Evolutionary conservation across 2,113 vertebrate genomes (phyloP), one percentile per base, ranked within the genome.

Genomic region (Cyanoderma ruficeps): DNA sequence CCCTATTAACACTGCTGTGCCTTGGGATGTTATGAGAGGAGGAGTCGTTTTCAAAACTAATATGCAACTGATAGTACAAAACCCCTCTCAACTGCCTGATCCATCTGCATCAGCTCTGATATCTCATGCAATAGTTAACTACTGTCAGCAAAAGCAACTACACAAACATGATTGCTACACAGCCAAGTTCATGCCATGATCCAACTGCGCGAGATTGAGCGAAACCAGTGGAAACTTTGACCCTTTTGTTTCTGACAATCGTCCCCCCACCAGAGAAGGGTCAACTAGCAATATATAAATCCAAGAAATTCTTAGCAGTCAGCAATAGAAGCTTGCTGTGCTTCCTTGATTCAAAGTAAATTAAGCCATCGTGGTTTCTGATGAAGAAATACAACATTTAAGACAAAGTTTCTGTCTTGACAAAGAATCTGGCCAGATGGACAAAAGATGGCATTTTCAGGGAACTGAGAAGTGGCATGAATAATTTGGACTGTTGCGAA

Each of bases 251-350:
- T 65, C 63, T 81, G 60, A 41, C 9, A 56, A 15, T 60, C n/a
- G 37, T n/a, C 2, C 8, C 11, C 21, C 3, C 1, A 5, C 11
- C 47, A 59, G 9, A 55, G 27, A 6, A 59, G 24, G 9, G 13
- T 83, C 39, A 83, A 35, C 13, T 22, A 56, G 17, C 42, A 87
- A n/a, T 21, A 22, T 3, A 16, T 55, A 81, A 92, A 82, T 37
- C 41, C 35, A 89, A 86, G 42, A 82, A 90, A 87, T 23, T 6
- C 23, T 74, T 53, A 84, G 18, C 42, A 61, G 33, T 47, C 35
- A 75, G 31, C 31, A 91, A 18, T 2, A 35, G 35, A 69, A 74
- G 6, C 4, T 69, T 78, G 22, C 17, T 83, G 47, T 22, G 52
- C 6, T 75, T 76, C 2, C 0, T 27, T 44, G 14, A 33, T 42